Evolutionary conservation across 2,888 invertebrate species (phyloP), one percentile per base, ranked within the genome.

Genomic region (Lepidochitona cinerea): DNA sequence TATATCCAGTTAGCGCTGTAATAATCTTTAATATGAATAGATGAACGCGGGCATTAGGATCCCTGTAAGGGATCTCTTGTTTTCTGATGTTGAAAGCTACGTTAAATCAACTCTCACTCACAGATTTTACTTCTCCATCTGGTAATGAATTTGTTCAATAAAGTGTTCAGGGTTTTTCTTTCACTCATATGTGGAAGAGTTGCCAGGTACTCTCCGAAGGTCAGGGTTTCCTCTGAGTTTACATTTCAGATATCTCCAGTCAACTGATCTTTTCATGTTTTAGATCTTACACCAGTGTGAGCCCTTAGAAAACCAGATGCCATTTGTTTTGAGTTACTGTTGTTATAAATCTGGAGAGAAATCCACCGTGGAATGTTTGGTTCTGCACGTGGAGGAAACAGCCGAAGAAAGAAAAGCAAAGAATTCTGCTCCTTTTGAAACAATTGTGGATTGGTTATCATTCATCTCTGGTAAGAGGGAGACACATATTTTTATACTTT

Each of bases 361-460:
- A 41, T 78, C 54, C 35, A 67, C 75, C n/a, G 89, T 95, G 64
- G 94, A 94, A 77, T 93, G 94, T 79, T 91, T 94, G 9, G 87
- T 94, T 6, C 92, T 93, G 52, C 93, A 93, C 74, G 93, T 95
- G 32, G 92, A 93, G 80, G 85, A 93, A 74, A 91, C 90, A 74
- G 92, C 78, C 14, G 81, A 81, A 7, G 93, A 37, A 4, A 70
- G 66, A 35, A 71, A 71, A 7, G 71, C 59, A 18, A 81, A 81
- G 49, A 81, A 81, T 54, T 76, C 74, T 49, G 78, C 83, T 6
- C 81, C 83, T 80, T 93, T 93, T 84, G 89, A 92, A 73, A 93
- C 93, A 0, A 92, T 92, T 3, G 88, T 94, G 6, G 92, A 93
- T 72, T 94, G 94, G 94, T 89, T 94, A n/a, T 92, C 93, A 12